Conservation (phyloP, 2,113 vertebrate species). For the Pelobates fuscus region DNA sequence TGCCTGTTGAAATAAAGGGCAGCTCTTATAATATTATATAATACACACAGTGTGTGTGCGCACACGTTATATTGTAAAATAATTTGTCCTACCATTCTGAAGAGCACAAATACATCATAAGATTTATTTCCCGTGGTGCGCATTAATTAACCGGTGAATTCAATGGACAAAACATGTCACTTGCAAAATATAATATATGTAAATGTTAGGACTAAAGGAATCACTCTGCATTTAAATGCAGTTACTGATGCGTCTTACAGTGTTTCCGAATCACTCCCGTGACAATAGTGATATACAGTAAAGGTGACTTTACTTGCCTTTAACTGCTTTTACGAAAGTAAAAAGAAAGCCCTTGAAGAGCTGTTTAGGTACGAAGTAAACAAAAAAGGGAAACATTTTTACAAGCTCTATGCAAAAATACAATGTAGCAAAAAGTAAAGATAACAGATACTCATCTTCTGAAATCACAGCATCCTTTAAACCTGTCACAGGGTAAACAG, state of each 20-base stretch:
- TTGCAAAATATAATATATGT: constrained; percentile 10
- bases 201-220: constrained; percentile 3
- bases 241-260: background rate
- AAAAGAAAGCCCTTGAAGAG: background rate
- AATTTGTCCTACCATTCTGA: constrained; percentile 45
- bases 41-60: too few species aligned
- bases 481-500: too few species aligned
- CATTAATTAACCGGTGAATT: constrained; percentile 30
- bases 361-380: constrained; percentile 4
- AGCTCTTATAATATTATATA: too few species aligned
- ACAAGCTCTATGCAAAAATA: constrained; percentile 16
- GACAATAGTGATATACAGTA: constrained; percentile 9
- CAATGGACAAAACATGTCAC: constrained; percentile 38
- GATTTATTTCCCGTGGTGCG: constrained; percentile 25
- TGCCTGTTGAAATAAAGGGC: too few species aligned
- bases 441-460: too few species aligned
- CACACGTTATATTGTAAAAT: background rate
- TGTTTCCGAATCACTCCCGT: background rate
- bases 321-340: background rate
- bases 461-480: too few species aligned
- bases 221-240: constrained; percentile 10
- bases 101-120: constrained; percentile 40
- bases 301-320: constrained; percentile 20
- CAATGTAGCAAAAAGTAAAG: too few species aligned
- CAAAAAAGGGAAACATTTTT: background rate